These are phyloP conservation scores for Hydriomena furcata DNA, from an alignment of 2,888 invertebrate species.

Conservation along the genomic window DNA sequence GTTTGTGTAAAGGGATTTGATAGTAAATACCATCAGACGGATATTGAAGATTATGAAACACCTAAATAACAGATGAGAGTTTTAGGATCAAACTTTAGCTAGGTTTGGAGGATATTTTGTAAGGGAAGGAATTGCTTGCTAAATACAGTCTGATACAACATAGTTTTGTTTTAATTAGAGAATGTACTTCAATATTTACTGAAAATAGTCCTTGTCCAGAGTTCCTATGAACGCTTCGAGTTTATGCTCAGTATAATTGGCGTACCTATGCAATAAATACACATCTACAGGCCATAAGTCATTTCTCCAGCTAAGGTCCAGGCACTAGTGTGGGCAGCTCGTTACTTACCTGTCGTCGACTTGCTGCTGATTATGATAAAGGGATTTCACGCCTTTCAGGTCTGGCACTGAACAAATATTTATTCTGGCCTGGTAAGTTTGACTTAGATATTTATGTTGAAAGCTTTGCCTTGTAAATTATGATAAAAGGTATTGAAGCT, in stretches of 20 bases:
- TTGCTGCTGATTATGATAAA: slow-evolving; percentile 24
- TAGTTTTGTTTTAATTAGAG: too few relatives aligned
- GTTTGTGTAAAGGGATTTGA: not conserved
- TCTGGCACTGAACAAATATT: slow-evolving; percentile 8
- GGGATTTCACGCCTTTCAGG: slow-evolving; percentile 13
- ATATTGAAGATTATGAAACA: not conserved
- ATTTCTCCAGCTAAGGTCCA: slow-evolving; percentile 42
- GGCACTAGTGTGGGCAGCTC: slow-evolving; percentile 34
- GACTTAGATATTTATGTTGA: slow-evolving; percentile 1
- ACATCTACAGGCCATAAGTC: slow-evolving; percentile 45
- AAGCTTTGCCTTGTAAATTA: too few relatives aligned
- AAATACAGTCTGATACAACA: too few relatives aligned
- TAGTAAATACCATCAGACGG: not conserved
- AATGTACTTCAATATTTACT: not conserved
- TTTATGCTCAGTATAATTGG: slow-evolving; percentile 51
- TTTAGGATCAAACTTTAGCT: too few relatives aligned
- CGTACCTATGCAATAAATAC: slow-evolving; percentile 52
- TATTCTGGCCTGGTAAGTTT: not conserved
- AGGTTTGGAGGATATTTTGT: too few relatives aligned
- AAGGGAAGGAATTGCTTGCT: too few relatives aligned
- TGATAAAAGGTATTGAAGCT: too few relatives aligned
- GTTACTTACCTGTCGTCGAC: slow-evolving; percentile 27
- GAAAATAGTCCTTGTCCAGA: slow-evolving; percentile 31
- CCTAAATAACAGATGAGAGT: not conserved
- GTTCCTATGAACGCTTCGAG: slow-evolving; percentile 29